Percentiles rank a stretch among this genome's conserved stretches.
phyloP scores from a whole-genome alignment of 2,113 vertebrate species.

The Tachysurus fulvidraco region DNA sequence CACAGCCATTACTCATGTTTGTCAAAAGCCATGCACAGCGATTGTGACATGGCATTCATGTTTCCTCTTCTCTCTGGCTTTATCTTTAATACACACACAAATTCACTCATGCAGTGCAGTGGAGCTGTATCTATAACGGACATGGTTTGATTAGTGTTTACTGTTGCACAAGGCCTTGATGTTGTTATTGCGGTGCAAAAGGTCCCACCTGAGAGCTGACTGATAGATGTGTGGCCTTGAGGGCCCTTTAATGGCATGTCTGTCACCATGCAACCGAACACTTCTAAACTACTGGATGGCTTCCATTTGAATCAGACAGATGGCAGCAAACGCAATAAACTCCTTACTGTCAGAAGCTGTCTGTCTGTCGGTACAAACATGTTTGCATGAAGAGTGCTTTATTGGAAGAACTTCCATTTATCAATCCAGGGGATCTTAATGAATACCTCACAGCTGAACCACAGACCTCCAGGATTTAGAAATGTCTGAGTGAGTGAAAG shows the following conservation, averaged over 20 bases:
- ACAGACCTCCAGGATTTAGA: not conserved
- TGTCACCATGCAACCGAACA: not conserved
- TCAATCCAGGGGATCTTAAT: not conserved
- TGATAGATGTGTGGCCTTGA: constrained; percentile 25
- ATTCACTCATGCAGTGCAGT: constrained; percentile 5
- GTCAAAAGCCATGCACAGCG: constrained; percentile 53
- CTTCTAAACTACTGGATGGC: not conserved
- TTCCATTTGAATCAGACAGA: constrained; percentile 10
- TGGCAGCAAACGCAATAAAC: constrained; percentile 23
- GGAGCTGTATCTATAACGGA: not conserved
- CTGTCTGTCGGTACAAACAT: not conserved
- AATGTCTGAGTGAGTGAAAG: not conserved
- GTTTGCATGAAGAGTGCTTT: constrained; percentile 11
- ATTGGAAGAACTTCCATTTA: constrained; percentile 1
- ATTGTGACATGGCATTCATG: constrained; percentile 6
- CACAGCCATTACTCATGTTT: constrained; percentile 62
- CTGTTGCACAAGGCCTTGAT: constrained; percentile 29
- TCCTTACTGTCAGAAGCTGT: constrained; percentile 2
- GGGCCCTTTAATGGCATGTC: constrained; percentile 4
- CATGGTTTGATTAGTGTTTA: constrained; percentile 35
- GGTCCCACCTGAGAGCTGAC: constrained; percentile 18
- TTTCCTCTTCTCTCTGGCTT: not conserved
- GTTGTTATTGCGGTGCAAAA: constrained; percentile 19
- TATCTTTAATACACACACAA: constrained; percentile 19
- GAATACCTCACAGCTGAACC: not conserved